Base-by-base conservation (phyloP, 1,140 invertebrate genomes). In the Drosophila oshimai region DNA sequence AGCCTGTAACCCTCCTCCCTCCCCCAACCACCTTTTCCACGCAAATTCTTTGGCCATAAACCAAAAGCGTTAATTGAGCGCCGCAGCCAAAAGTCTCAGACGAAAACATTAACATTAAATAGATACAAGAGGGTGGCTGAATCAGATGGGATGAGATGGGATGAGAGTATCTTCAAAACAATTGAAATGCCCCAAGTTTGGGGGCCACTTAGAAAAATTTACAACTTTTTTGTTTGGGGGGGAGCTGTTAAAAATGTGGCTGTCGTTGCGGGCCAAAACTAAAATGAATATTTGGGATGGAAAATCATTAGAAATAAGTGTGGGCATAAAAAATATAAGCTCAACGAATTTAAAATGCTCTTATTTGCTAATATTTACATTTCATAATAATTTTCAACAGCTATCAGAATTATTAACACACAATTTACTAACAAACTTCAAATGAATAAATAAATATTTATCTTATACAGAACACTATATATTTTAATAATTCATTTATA, bases 241-340 rank as follows among this genome's bases (percentile, higher is more conserved):
- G 60, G 44, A 46, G 41, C 65, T 70, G 80, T 84, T 84, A 75
- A 75, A 79, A 84, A 71, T 84, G 70, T 72, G 61, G 42, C 34
- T 22, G 39, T 37, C 51, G 31, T 15, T 49, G 13, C 53, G 47
- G 74, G 12, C 12, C 29, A n/a, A 41, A 64, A 65, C 33, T 49
- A 41, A 64, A 65, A 50, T 39, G 34, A 44, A 42, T 58, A 26
- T 6, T 49, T 6, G 4, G 7, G 2, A 17, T 24, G 6, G n/a
- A 13, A 26, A 46, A 64, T 24, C 12, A 5, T 57, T 57, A 0
- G 6, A 31, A 15, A 12, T n/a, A 31, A 15, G 12, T 22, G 7
- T 10, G 7, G n/a, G n/a, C n/a, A n/a, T n/a, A n/a, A n/a, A n/a
- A n/a, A 6, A 7, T 2, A 4, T 2, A 12, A 9, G 3, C 2